phyloP scores from a whole-genome alignment of 30 jellyfish, hydroid and myxozoan species.

The Chrysaora quinquecirrha region DNA sequence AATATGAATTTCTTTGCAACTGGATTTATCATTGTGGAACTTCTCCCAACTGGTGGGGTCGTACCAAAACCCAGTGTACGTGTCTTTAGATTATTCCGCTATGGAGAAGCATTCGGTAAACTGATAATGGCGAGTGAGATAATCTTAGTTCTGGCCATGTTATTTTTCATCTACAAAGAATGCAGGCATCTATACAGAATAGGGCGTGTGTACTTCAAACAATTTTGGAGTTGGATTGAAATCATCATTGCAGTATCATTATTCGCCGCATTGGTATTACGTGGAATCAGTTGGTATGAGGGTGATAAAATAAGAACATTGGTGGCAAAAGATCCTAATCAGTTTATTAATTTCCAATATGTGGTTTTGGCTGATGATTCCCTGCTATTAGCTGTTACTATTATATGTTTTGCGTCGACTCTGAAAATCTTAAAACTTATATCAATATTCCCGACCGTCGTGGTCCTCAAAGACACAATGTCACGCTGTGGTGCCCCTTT shows the following conservation, averaged over 20 bases:
- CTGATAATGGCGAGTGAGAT: conserved; percentile 45
- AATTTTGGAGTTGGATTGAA: conserved; percentile 54
- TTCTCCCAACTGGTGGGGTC: conserved; percentile 64
- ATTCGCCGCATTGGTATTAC: conserved; percentile 26
- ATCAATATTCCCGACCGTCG: conserved; percentile 37
- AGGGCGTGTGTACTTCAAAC: conserved; percentile 20
- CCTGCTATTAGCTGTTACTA: conserved; percentile 31
- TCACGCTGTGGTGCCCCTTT: conserved; percentile 26
- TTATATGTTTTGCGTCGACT: conserved; percentile 45
- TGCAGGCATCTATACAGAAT: conserved; percentile 41
- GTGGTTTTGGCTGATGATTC: conserved; percentile 63
- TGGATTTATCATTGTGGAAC: conserved; percentile 49
- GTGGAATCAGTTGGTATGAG: conserved; percentile 28
- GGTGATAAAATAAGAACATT: conserved; percentile 16
- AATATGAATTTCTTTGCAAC: conserved; percentile 61
- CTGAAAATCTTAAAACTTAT: conserved; percentile 40
- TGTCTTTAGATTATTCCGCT: conserved; percentile 44
- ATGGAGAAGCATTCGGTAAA: conserved; percentile 21
- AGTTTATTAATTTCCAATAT: conserved; percentile 55
- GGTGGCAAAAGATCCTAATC: conserved; percentile 41
- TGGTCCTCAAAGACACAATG: conserved; percentile 19
- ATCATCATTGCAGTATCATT: conserved; percentile 9
- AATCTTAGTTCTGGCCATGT: conserved; percentile 23
- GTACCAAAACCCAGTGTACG: conserved; percentile 33
- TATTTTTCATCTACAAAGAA: conserved; percentile 50